phyloP scores from a whole-genome alignment of 2,888 invertebrate species.

The Lobophora halterata region DNA sequence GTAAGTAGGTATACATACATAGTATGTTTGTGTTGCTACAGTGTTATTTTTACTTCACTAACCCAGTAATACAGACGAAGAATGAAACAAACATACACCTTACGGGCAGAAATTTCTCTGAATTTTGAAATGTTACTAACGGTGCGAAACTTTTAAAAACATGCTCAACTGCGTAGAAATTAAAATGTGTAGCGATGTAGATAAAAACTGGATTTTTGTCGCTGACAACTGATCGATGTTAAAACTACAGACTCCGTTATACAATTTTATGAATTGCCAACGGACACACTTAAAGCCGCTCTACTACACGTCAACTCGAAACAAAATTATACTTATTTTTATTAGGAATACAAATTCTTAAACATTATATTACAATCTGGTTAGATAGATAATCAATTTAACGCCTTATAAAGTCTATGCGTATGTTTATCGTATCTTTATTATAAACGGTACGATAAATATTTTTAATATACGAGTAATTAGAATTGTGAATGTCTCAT shows the following conservation, averaged over 20 bases:
- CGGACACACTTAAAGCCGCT: background rate
- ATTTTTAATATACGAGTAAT: too few species aligned
- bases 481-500: too few species aligned
- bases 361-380: too few species aligned
- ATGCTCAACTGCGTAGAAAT: constrained; percentile 32
- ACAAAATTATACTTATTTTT: too few species aligned
- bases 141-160: constrained; percentile 24
- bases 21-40: too few species aligned
- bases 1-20: too few species aligned
- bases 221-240: constrained; percentile 60
- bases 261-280: constrained; percentile 1
- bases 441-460: too few species aligned
- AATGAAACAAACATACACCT: constrained; percentile 17
- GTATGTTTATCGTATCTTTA: too few species aligned
- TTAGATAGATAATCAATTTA: too few species aligned
- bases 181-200: constrained; percentile 35
- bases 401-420: too few species aligned
- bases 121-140: constrained; percentile 21
- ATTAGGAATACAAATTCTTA: too few species aligned
- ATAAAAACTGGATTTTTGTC: constrained; percentile 63
- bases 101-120: constrained; percentile 17
- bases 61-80: constrained; percentile 19
- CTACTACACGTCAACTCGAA: too few species aligned
- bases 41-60: constrained; percentile 14
- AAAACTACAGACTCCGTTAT: constrained; percentile 37